Evolutionary conservation across 2,113 vertebrate genomes (phyloP).

Genomic region (Tetraodon nigroviridis): DNA sequence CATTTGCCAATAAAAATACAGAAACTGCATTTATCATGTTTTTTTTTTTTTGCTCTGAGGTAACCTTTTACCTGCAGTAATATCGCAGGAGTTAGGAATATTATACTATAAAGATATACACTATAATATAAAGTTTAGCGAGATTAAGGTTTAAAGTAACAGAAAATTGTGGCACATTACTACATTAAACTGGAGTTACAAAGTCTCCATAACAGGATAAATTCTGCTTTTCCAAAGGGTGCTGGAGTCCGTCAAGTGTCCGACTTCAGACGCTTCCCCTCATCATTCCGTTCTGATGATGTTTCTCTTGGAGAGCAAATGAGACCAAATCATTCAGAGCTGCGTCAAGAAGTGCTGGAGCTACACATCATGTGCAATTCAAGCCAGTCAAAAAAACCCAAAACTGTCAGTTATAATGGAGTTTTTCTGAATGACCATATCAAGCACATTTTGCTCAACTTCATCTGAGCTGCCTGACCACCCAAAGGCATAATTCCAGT

Average conservation of each 20-base stretch:
- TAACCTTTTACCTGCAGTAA: too few relatives aligned
- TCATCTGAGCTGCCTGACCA: slow-evolving; percentile 4
- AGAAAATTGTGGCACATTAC: background rate
- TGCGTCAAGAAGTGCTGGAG: background rate
- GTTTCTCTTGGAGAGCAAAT: background rate
- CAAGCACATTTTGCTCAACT: slow-evolving; percentile 1
- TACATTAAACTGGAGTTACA: too few relatives aligned
- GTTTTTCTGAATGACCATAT: slow-evolving; percentile 6
- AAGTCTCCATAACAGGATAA: too few relatives aligned
- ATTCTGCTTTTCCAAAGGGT: background rate
- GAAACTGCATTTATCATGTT: too few relatives aligned
- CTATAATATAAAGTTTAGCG: too few relatives aligned
- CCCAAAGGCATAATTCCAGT: background rate
- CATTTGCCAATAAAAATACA: too few relatives aligned
- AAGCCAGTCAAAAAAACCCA: background rate
- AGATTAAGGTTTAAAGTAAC: background rate
- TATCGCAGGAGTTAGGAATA: too few relatives aligned
- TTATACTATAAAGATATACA: too few relatives aligned
- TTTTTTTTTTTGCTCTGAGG: too few relatives aligned
- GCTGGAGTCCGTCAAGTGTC: background rate
- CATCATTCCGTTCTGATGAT: background rate
- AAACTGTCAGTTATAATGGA: background rate
- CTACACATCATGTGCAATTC: background rate
- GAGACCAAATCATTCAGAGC: background rate
- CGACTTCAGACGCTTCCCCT: background rate